A percentile compares a stretch with the other conserved stretches of the same genome.
These are phyloP conservation scores for Balearica regulorum DNA, from an alignment of 2,797 vertebrate genomes.

Conservation along the genomic window DNA sequence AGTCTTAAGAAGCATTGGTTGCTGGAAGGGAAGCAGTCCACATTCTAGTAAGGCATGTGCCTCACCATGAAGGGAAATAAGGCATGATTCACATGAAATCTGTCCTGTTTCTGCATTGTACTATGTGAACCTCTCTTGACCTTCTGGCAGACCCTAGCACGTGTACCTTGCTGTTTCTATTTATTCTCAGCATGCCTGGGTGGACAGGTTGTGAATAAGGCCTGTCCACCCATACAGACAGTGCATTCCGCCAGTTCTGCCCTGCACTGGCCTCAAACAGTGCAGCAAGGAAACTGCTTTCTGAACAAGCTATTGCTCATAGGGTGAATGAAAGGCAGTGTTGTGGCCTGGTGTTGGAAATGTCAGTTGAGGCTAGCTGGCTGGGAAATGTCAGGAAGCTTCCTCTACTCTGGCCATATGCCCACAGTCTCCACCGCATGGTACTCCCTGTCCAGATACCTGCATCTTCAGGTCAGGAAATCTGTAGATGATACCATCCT, in stretches of 20 bases:
- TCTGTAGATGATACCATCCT: too few species aligned
- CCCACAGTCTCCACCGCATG: not conserved
- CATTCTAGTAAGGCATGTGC: not conserved
- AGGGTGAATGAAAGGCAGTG: not conserved
- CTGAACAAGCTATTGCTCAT: not conserved
- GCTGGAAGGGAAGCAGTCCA: not conserved
- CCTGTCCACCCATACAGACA: not conserved
- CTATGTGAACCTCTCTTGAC: not conserved
- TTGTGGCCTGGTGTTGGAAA: not conserved
- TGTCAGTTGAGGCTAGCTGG: not conserved
- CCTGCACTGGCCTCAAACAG: not conserved
- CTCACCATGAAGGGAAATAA: not conserved
- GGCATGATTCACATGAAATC: not conserved
- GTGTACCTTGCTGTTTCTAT: not conserved
- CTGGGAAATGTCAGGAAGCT: not conserved
- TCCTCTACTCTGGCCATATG: not conserved
- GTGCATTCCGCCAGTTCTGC: not conserved
- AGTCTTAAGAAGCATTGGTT: not conserved
- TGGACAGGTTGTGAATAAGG: not conserved
- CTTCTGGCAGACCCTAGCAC: not conserved
- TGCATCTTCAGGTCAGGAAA: not conserved
- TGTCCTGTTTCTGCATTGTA: not conserved
- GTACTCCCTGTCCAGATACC: not conserved
- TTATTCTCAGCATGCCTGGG: not conserved
- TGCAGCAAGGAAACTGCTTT: not conserved